phyloP scores from a whole-genome alignment of 2,888 invertebrate species.

The Rhingia rostrata region DNA sequence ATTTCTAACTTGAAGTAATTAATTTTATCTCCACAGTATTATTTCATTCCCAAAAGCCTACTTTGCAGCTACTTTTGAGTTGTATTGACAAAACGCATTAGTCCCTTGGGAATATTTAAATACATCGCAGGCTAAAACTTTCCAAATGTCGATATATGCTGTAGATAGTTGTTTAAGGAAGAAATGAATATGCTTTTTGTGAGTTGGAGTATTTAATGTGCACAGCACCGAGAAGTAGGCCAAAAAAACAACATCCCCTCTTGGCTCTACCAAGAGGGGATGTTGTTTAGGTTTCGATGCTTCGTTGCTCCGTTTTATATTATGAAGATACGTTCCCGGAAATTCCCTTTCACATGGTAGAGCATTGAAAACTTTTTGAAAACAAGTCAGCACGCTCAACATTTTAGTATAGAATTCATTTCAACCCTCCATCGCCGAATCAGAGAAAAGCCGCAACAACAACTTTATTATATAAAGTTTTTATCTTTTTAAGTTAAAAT shows the following conservation, averaged over 20 bases:
- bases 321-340: not conserved
- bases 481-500: not conserved
- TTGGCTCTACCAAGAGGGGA: too few relatives aligned
- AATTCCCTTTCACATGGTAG: slow-evolving; percentile 13
- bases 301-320: slow-evolving; percentile 29
- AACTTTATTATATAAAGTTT: slow-evolving; percentile 5
- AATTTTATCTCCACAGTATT: too few relatives aligned
- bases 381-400: slow-evolving; percentile 22
- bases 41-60: too few relatives aligned
- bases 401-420: slow-evolving; percentile 18
- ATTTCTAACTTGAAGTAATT: not conserved
- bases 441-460: not conserved
- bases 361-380: slow-evolving; percentile 14
- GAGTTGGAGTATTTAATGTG: not conserved
- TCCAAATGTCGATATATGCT: not conserved
- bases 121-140: slow-evolving; percentile 12
- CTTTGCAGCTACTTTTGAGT: not conserved
- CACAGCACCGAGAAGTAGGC: slow-evolving; percentile 12
- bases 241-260: slow-evolving; percentile 1
- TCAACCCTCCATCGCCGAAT: not conserved
- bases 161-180: not conserved
- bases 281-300: too few relatives aligned
- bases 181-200: not conserved
- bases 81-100: not conserved
- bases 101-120: slow-evolving; percentile 39